Conservation (phyloP, 1,140 invertebrate genomes). For the Eriosoma lanigerum region DNA sequence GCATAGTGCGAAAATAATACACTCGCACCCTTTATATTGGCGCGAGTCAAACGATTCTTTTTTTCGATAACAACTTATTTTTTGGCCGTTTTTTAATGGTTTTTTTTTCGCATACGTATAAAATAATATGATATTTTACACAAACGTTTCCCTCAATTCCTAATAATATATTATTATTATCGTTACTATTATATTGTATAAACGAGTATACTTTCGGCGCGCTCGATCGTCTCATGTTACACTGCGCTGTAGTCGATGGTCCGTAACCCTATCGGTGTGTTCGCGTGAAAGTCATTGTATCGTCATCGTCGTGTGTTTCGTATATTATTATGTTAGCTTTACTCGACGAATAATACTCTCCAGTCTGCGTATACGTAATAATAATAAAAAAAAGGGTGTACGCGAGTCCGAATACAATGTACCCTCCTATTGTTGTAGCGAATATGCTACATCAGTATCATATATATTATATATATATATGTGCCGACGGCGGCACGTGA, state of each 20-base stretch:
- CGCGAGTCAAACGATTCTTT: constrained; percentile 39
- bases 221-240: constrained; percentile 40
- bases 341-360: background rate
- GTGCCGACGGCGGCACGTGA: constrained; percentile 22
- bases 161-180: constrained; percentile 41
- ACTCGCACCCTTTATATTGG: constrained; percentile 34
- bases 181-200: background rate
- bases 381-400: constrained; percentile 38
- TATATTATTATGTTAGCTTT: background rate
- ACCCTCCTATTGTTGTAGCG: constrained; percentile 32
- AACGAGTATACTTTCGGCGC: background rate
- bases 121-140: background rate
- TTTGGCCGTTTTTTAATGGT: constrained; percentile 46
- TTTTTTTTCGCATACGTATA: constrained; percentile 11
- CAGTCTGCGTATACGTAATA: background rate
- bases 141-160: constrained; percentile 30
- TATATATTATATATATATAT: background rate
- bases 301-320: constrained; percentile 19
- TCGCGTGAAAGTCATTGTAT: constrained; percentile 34
- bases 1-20: constrained; percentile 35
- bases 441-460: background rate
- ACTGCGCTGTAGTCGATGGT: background rate
- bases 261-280: constrained; percentile 39
- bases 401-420: constrained; percentile 30
- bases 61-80: constrained; percentile 47